These are phyloP conservation scores for Hirtodrosophila histrioides DNA, from an alignment of 2,888 invertebrate genomes.

Conservation along the genomic window DNA sequence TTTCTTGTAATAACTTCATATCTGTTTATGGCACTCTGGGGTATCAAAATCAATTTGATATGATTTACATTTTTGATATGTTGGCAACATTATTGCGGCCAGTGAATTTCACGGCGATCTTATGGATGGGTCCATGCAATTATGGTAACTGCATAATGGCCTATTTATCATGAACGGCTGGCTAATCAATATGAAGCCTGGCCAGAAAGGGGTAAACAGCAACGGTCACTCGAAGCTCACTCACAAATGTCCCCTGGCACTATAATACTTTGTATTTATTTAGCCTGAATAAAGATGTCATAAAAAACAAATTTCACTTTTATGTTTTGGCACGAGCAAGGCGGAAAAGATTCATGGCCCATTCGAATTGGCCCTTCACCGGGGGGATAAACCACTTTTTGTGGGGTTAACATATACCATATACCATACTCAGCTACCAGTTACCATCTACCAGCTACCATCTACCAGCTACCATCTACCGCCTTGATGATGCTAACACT, in stretches of 20 bases:
- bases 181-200: slow-evolving; percentile 48
- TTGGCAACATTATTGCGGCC: slow-evolving; percentile 29
- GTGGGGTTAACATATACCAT: slow-evolving; percentile 18
- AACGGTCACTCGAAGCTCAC: slow-evolving; percentile 19
- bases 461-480: slow-evolving; percentile 20
- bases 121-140: slow-evolving; percentile 37
- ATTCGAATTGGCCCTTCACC: slow-evolving; percentile 61
- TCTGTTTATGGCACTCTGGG: slow-evolving; percentile 33
- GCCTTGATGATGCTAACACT: slow-evolving; percentile 55
- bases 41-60: slow-evolving; percentile 40
- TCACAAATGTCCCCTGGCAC: slow-evolving; percentile 70
- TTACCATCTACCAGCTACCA: slow-evolving; percentile 18
- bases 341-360: slow-evolving; percentile 74
- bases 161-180: slow-evolving; percentile 77
- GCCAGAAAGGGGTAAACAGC: slow-evolving; percentile 1
- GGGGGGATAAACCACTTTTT: slow-evolving; percentile 1
- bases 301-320: slow-evolving; percentile 82
- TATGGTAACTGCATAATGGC: slow-evolving; percentile 68
- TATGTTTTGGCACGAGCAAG: slow-evolving; percentile 68
- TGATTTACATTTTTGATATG: slow-evolving; percentile 46
- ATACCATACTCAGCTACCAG: slow-evolving; percentile 10
- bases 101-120: slow-evolving; percentile 30
- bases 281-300: slow-evolving; percentile 79
- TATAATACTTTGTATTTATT: slow-evolving; percentile 79
- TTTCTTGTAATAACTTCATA: no score